Evolutionary conservation across 2,113 vertebrate genomes (phyloP).

Genomic region (Laticauda colubrina): DNA sequence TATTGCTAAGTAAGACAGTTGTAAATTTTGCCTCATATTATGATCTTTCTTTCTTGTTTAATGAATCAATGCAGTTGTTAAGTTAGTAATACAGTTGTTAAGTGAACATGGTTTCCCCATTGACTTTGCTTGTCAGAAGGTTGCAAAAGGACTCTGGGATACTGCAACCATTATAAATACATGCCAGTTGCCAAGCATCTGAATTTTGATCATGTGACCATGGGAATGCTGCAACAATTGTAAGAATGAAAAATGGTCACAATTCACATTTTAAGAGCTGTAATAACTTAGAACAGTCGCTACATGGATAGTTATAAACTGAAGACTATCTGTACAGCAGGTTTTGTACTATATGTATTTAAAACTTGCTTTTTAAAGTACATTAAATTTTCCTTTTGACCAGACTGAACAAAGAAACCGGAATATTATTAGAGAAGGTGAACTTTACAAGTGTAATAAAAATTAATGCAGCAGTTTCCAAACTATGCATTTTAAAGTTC

Average conservation of each 20-base stretch:
- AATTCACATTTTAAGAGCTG: background rate
- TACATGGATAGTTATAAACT: background rate
- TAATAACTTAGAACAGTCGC: background rate
- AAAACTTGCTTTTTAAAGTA: background rate
- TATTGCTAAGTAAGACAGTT: background rate
- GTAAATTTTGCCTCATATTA: background rate
- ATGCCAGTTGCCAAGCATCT: background rate
- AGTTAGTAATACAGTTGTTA: background rate
- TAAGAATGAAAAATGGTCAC: background rate
- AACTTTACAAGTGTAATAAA: background rate
- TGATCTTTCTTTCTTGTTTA: background rate
- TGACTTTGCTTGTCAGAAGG: background rate
- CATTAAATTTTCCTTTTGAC: background rate
- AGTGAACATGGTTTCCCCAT: background rate
- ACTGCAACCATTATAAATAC: background rate
- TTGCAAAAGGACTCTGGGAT: background rate
- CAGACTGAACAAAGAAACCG: background rate
- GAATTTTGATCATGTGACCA: background rate
- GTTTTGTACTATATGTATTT: background rate
- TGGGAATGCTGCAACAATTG: background rate
- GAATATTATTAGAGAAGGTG: background rate
- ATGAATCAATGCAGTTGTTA: background rate
- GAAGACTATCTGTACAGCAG: background rate
- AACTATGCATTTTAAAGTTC: background rate
- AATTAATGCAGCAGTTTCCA: background rate